A percentile compares a stretch with the other conserved stretches of the same genome.
phyloP scores from a whole-genome alignment of 2,888 invertebrate species.

The Eupsilia transversa region DNA sequence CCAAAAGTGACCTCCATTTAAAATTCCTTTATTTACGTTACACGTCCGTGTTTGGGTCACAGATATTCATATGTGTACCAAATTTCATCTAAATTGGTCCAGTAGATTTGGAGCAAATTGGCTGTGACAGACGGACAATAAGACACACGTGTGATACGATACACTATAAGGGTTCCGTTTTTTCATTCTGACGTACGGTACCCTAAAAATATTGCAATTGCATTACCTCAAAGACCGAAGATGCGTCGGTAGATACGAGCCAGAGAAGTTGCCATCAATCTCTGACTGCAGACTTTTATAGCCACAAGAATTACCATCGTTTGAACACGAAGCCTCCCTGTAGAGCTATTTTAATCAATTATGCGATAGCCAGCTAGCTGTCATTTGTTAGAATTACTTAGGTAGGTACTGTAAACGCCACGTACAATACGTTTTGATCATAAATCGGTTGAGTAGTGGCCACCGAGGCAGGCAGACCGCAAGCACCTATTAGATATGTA shows the following conservation, averaged over 20 bases:
- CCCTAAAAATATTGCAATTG: conserved; percentile 42
- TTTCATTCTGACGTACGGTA: no score
- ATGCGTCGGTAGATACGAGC: not conserved
- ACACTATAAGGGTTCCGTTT: no score
- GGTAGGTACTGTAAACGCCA: conserved; percentile 62
- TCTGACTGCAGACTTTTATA: conserved; percentile 46
- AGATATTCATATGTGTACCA: no score
- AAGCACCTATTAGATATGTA: conserved; percentile 72
- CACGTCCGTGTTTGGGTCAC: no score
- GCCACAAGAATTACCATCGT: conserved; percentile 27
- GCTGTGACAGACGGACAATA: no score
- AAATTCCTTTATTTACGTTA: no score
- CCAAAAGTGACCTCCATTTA: no score
- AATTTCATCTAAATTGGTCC: no score
- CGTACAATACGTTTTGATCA: conserved; percentile 68
- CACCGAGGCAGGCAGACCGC: conserved; percentile 66
- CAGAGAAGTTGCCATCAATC: conserved; percentile 46
- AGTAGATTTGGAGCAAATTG: no score
- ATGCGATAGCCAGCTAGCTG: conserved; percentile 65
- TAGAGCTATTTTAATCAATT: conserved; percentile 64
- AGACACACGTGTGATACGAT: no score
- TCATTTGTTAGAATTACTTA: conserved; percentile 73
- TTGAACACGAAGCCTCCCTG: conserved; percentile 46
- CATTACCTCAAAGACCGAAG: not conserved
- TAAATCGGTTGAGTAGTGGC: conserved; percentile 77